A percentile compares a stretch with the other conserved stretches of the same genome.
Evolutionary conservation across 1,140 invertebrate species (phyloP).

Genomic region (Pseudomyrmex concolor): DNA sequence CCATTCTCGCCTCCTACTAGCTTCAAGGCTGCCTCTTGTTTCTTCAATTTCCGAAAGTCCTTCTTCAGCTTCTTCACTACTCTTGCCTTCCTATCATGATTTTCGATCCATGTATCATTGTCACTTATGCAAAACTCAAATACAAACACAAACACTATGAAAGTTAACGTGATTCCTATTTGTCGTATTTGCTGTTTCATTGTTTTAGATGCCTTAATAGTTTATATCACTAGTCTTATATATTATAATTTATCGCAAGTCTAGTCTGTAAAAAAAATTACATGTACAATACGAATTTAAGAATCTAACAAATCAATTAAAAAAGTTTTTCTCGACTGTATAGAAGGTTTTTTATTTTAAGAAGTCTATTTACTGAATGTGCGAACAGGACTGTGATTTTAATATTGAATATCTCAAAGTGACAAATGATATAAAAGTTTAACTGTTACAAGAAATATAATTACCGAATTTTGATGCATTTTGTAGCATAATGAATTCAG

Average conservation of each 20-base stretch:
- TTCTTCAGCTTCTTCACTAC: constrained; percentile 86
- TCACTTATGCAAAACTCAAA: constrained; percentile 26
- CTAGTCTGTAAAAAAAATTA: background rate
- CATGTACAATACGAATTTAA: background rate
- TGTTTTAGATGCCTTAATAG: constrained; percentile 2
- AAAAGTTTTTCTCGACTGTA: background rate
- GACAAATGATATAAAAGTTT: too few species aligned
- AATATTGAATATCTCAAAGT: too few species aligned
- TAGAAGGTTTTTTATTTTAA: background rate
- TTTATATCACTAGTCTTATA: background rate
- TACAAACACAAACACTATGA: constrained; percentile 8
- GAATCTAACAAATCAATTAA: too few species aligned
- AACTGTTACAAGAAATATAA: too few species aligned
- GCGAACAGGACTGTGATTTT: too few species aligned
- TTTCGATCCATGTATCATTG: constrained; percentile 41
- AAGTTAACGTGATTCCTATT: constrained; percentile 1
- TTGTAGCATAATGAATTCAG: background rate
- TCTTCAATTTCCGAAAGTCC: constrained; percentile 85
- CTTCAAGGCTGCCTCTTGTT: constrained; percentile 89
- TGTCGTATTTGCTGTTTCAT: constrained; percentile 29
- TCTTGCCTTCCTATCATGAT: constrained; percentile 79
- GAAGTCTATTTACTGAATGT: too few species aligned
- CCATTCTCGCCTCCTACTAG: constrained; percentile 87
- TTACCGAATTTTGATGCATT: background rate
- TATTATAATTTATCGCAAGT: too few species aligned